phyloP scores from a whole-genome alignment of 1,140 invertebrate genomes.

The Mizuhopecten yessoensis region DNA sequence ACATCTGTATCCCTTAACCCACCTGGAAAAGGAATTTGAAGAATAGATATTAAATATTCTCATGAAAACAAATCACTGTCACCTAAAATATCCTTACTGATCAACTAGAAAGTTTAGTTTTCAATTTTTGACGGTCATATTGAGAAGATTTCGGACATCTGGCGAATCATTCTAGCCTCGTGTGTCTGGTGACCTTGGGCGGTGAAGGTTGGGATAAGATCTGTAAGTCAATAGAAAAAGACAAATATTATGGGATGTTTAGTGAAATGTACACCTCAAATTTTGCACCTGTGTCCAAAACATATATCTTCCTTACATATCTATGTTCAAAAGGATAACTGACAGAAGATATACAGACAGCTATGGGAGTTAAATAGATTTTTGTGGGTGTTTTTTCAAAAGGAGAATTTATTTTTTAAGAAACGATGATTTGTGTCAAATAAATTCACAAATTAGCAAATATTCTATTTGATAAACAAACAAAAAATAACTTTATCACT shows the following conservation, averaged over 20 bases:
- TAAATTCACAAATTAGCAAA: too few species aligned
- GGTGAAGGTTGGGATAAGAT: conserved; percentile 19
- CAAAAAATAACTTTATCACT: neutral
- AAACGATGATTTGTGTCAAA: too few species aligned
- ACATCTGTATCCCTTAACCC: neutral
- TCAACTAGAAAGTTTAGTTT: neutral
- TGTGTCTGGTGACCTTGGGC: conserved; percentile 21
- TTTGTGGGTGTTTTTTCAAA: too few species aligned
- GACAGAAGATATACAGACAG: neutral
- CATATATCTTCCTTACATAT: neutral
- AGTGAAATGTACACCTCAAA: neutral
- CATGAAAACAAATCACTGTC: neutral
- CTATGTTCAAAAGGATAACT: neutral
- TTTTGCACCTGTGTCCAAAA: conserved; percentile 19
- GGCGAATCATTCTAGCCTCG: neutral
- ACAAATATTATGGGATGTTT: conserved; percentile 29
- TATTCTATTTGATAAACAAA: too few species aligned
- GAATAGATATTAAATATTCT: neutral
- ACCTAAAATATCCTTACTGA: neutral
- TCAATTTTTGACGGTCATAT: neutral
- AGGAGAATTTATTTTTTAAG: too few species aligned
- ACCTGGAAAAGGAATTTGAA: neutral
- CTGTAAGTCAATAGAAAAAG: conserved; percentile 8
- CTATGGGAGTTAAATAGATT: neutral
- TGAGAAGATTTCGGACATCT: neutral